These are phyloP conservation scores for Toxostoma redivivum DNA, from an alignment of 2,113 vertebrate genomes.

Conservation along the genomic window DNA sequence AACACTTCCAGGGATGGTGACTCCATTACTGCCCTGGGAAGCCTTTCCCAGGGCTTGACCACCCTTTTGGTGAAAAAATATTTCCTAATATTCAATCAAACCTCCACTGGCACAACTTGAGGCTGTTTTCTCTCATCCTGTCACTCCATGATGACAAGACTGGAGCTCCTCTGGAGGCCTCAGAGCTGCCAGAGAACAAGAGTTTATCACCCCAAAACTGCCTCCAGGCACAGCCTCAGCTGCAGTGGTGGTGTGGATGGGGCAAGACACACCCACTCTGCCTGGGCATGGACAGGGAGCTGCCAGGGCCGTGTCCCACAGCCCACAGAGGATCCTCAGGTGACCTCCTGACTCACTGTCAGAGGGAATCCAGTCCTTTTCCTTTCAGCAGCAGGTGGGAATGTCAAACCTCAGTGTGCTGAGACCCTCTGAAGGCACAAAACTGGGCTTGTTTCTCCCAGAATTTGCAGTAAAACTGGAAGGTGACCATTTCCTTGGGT, in stretches of 20 bases:
- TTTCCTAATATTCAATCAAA: neutral
- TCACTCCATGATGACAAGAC: neutral
- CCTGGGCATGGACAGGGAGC: neutral
- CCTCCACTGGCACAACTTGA: neutral
- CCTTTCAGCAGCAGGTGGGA: neutral
- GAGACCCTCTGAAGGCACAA: neutral
- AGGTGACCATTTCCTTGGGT: neutral
- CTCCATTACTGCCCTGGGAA: neutral
- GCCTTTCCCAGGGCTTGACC: neutral
- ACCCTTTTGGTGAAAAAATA: neutral
- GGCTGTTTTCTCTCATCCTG: neutral
- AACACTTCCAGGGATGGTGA: neutral
- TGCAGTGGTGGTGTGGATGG: neutral
- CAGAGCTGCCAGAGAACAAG: neutral
- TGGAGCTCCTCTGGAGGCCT: neutral
- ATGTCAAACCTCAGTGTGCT: neutral
- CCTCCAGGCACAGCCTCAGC: neutral
- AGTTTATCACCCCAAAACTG: neutral
- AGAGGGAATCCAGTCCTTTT: neutral
- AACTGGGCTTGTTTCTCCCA: rapidly evolving
- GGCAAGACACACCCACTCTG: neutral
- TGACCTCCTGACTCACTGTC: neutral
- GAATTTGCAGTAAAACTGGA: rapidly evolving
- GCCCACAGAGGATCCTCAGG: neutral
- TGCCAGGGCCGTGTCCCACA: neutral